Evolutionary conservation across 37 sponge, comb jelly and placozoan species (phyloP).

Genomic region (Hexactinellida sp.): DNA sequence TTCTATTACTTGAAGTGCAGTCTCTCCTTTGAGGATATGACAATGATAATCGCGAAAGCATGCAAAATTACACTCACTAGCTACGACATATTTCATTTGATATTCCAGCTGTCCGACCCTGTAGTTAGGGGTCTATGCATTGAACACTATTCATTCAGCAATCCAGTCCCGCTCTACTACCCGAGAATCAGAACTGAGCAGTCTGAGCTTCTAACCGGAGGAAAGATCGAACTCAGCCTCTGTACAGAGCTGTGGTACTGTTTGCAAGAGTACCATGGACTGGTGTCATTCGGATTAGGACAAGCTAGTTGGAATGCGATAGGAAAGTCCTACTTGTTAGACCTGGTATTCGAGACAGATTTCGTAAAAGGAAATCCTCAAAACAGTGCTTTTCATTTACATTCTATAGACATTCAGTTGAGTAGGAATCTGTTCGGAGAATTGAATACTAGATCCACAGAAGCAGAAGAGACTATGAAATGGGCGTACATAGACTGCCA

Average conservation of each 20-base stretch:
- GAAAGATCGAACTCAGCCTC: not conserved
- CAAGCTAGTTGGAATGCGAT: not conserved
- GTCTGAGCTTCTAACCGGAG: not conserved
- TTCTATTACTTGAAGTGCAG: conserved; percentile 1
- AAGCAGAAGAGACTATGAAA: not conserved
- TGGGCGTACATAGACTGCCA: conserved; percentile 7
- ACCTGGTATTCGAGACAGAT: not conserved
- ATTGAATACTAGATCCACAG: not conserved
- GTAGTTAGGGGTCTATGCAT: not conserved
- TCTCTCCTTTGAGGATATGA: not conserved
- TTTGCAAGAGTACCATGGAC: not conserved
- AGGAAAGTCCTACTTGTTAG: not conserved
- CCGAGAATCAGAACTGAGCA: not conserved
- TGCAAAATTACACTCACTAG: not conserved
- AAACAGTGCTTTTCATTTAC: not conserved
- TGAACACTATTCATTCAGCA: conserved; percentile 12
- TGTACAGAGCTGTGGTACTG: not conserved
- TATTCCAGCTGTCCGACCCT: not conserved
- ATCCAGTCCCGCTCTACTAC: conserved; percentile 9
- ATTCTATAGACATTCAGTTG: not conserved
- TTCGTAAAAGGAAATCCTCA: not conserved
- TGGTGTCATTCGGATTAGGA: not conserved
- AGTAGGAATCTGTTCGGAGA: not conserved
- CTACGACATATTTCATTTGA: not conserved
- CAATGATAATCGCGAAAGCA: not conserved